Conservation (phyloP, 2,113 vertebrate genomes). For the Sorex araneus region DNA sequence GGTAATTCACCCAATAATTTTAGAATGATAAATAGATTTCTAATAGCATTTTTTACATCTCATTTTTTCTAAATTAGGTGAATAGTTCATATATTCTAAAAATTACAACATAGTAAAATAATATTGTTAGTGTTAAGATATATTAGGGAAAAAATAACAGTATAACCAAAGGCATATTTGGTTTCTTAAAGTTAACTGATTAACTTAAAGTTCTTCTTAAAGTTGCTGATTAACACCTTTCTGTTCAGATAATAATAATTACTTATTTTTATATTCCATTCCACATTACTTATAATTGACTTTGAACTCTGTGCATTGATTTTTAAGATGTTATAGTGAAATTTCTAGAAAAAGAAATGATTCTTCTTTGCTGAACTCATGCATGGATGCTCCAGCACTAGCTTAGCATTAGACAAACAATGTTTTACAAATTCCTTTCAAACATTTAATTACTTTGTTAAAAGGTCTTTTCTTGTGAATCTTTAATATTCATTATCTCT, state of each 20-base stretch:
- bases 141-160: not conserved
- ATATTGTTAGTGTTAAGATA: not conserved
- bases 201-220: no score
- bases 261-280: slow-evolving; percentile 16
- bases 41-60: slow-evolving; percentile 24
- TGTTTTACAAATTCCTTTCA: slow-evolving; percentile 50
- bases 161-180: slow-evolving; percentile 7
- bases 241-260: not conserved
- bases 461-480: not conserved
- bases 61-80: not conserved
- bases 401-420: slow-evolving; percentile 40
- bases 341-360: slow-evolving; percentile 32
- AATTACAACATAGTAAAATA: slow-evolving; percentile 12
- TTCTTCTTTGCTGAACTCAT: slow-evolving; percentile 24
- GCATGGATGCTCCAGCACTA: not conserved
- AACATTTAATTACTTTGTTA: slow-evolving; percentile 13
- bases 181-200: not conserved
- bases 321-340: slow-evolving; percentile 3
- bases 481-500: not conserved
- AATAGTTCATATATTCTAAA: not conserved
- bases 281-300: slow-evolving; percentile 18
- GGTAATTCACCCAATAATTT: not conserved
- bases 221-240: slow-evolving; percentile 3
- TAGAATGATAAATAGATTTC: not conserved
- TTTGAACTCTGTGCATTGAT: not conserved